Evolutionary conservation across 2,888 invertebrate species (phyloP).

Genomic region (Eledone cirrhosa): DNA sequence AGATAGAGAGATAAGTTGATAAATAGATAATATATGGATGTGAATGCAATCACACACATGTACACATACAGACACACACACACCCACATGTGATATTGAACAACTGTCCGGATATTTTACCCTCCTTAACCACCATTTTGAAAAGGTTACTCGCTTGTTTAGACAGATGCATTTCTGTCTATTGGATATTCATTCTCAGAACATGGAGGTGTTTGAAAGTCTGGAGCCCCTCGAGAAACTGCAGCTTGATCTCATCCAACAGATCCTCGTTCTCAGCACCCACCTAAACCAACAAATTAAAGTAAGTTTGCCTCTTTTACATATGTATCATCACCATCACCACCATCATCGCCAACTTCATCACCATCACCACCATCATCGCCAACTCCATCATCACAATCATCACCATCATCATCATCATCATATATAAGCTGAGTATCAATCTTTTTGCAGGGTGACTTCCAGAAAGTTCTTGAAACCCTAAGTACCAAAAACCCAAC

Average conservation of each 20-base stretch:
- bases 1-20: too few relatives aligned
- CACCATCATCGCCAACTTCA: too few relatives aligned
- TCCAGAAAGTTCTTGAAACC: slow-evolving; percentile 58
- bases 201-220: slow-evolving; percentile 59
- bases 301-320: slow-evolving; percentile 40
- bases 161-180: slow-evolving; percentile 59
- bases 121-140: too few relatives aligned
- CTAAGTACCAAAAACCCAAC: slow-evolving; percentile 63
- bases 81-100: neutral
- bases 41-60: neutral
- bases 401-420: too few relatives aligned
- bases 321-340: too few relatives aligned
- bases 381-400: too few relatives aligned
- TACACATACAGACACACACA: neutral
- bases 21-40: neutral
- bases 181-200: slow-evolving; percentile 61
- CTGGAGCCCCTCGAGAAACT: slow-evolving; percentile 56
- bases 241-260: slow-evolving; percentile 57
- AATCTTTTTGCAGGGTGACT: slow-evolving; percentile 50
- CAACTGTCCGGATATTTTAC: too few relatives aligned
- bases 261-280: slow-evolving; percentile 60
- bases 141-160: slow-evolving; percentile 45
- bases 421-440: too few relatives aligned
- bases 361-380: too few relatives aligned
- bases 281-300: slow-evolving; percentile 61